Percentiles rank a stretch among this genome's conserved stretches.
Evolutionary conservation across 2,888 invertebrate genomes (phyloP).

Genomic region (Cabera pusaria): DNA sequence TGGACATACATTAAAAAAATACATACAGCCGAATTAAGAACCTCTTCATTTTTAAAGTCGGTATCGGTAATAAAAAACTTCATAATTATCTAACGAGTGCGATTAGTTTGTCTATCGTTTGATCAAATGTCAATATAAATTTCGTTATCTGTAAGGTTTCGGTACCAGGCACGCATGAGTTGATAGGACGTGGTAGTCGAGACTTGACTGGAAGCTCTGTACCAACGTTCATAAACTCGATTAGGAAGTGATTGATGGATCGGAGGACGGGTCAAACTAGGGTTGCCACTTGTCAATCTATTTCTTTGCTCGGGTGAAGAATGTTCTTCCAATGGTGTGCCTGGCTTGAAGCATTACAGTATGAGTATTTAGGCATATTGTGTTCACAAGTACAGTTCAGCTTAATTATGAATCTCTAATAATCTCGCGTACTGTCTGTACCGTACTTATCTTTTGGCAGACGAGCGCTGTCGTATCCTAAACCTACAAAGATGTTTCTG

Average conservation of each 20-base stretch:
- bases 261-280: slow-evolving; percentile 35
- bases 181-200: slow-evolving; percentile 29
- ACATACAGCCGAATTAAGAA: too few relatives aligned
- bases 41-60: too few relatives aligned
- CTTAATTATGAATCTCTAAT: too few relatives aligned
- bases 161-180: slow-evolving; percentile 29
- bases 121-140: slow-evolving; percentile 16
- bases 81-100: too few relatives aligned
- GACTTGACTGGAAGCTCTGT: slow-evolving; percentile 36
- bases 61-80: too few relatives aligned
- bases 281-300: slow-evolving; percentile 20
- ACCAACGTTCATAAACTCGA: slow-evolving; percentile 64
- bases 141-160: slow-evolving; percentile 3
- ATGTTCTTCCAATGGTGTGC: slow-evolving; percentile 2
- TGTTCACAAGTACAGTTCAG: slow-evolving; percentile 8
- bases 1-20: too few relatives aligned
- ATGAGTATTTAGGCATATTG: too few relatives aligned
- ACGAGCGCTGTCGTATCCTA: too few relatives aligned
- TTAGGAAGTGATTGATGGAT: slow-evolving; percentile 66
- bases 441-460: too few relatives aligned
- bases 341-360: too few relatives aligned
- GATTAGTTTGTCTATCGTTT: slow-evolving; percentile 2
- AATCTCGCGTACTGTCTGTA: too few relatives aligned
- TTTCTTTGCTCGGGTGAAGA: neutral
- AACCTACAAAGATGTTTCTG: too few relatives aligned